phyloP scores from a whole-genome alignment of 2,113 vertebrate genomes.

The cattle (Bos taurus) region ARS-UCD2.0 NC_037328.1:101618501-101619000 shows the following conservation, averaged over 20 bases:
- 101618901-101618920: neutral
- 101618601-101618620: slow-evolving; percentile 30
- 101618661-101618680: neutral
- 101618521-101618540: slow-evolving; percentile 43
- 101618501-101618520: slow-evolving; percentile 8
- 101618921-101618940: neutral
- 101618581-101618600: slow-evolving; percentile 31
- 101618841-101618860: too few relatives aligned
- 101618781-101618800: neutral
- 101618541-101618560: slow-evolving; percentile 8
- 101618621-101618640: slow-evolving; percentile 31
- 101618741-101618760: neutral
- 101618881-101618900: neutral
- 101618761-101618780: neutral
- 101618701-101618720: neutral
- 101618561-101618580: slow-evolving; percentile 9
- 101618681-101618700: neutral
- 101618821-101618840: too few relatives aligned
- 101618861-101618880: neutral
- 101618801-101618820: too few relatives aligned
- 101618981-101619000: neutral
- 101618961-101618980: neutral
- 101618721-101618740: neutral
- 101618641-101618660: slow-evolving; percentile 29
- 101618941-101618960: neutral